Evolutionary conservation across 2,113 vertebrate genomes (phyloP).

Genomic region (Astatoreochromis straeleni): DNA sequence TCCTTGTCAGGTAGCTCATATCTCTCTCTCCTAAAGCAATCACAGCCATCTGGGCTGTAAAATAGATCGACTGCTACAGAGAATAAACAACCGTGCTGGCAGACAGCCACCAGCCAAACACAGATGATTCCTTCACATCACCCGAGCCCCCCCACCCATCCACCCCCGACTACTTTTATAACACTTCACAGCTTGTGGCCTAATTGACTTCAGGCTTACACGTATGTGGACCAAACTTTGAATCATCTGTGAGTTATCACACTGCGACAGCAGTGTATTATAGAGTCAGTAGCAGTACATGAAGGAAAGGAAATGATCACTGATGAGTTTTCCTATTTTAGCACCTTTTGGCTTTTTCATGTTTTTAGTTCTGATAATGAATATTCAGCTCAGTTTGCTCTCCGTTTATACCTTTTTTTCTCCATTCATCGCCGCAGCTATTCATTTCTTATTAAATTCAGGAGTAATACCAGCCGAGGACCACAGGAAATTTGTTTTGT

Average conservation of each 20-base stretch:
- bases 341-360: neutral
- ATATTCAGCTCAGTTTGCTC: neutral
- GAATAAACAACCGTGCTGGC: slow-evolving; percentile 35
- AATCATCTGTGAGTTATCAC: slow-evolving; percentile 20
- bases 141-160: neutral
- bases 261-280: neutral
- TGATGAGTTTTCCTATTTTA: neutral
- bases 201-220: slow-evolving; percentile 22
- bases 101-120: slow-evolving; percentile 14
- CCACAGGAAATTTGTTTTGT: neutral
- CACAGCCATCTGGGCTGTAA: slow-evolving; percentile 47
- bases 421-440: neutral
- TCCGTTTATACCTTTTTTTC: neutral
- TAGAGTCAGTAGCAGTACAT: neutral
- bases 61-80: slow-evolving; percentile 32
- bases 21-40: slow-evolving; percentile 25
- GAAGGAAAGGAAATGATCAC: neutral
- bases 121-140: slow-evolving; percentile 22
- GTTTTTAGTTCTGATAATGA: neutral
- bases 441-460: neutral
- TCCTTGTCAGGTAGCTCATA: slow-evolving; percentile 32
- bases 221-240: slow-evolving; percentile 8
- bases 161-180: neutral
- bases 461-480: neutral
- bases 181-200: slow-evolving; percentile 48